Evolutionary conservation across 2,113 vertebrate genomes (phyloP).

Genomic region (Nyctereutes procyonoides): DNA sequence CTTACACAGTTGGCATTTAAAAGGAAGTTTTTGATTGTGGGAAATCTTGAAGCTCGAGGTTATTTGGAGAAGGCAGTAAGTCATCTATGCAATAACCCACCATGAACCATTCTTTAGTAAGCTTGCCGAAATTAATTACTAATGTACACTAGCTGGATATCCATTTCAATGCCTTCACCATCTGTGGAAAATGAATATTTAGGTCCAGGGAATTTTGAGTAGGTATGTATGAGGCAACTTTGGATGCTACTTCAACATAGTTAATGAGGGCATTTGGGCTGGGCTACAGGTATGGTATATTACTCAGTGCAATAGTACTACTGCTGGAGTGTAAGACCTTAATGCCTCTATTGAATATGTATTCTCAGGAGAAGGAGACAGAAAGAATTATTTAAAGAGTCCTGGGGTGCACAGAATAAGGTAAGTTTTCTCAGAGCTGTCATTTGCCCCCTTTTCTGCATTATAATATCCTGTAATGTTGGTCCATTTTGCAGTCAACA

Average conservation of each 20-base stretch:
- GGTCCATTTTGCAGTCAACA: neutral
- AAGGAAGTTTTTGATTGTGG: neutral
- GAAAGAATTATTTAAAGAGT: neutral
- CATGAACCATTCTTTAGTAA: neutral
- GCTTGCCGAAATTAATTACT: neutral
- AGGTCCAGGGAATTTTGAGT: neutral
- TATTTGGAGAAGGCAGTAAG: neutral
- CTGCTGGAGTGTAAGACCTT: neutral
- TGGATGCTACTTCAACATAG: neutral
- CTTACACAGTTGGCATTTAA: neutral
- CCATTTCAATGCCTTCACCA: neutral
- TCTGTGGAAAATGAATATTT: neutral
- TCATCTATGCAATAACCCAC: neutral
- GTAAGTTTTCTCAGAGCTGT: conserved; percentile 8
- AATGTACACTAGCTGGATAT: neutral
- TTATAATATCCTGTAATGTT: neutral
- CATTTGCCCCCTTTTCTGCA: neutral
- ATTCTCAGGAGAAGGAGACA: conserved; percentile 72
- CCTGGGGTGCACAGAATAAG: neutral
- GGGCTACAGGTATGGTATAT: fast-evolving
- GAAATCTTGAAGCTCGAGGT: neutral
- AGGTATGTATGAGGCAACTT: neutral
- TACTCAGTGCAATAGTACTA: neutral
- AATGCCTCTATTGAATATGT: conserved; percentile 41
- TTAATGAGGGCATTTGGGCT: neutral